These are phyloP conservation scores for Meandrina meandrites DNA, from an alignment of 92 coral and sea anemone species.

Conservation along the genomic window DNA sequence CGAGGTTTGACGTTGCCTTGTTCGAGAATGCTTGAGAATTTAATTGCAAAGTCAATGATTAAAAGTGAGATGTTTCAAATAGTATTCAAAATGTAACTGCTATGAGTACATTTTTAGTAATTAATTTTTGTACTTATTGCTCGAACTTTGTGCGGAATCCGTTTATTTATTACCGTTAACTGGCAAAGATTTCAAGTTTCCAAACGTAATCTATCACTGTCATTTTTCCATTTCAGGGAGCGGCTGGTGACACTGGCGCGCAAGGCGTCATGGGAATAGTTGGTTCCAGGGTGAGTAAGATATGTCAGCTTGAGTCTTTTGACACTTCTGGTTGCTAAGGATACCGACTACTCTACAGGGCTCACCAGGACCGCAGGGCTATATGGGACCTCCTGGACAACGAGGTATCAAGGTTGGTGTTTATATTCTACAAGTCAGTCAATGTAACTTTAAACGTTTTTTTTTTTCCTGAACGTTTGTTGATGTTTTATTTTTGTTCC, in stretches of 20 bases:
- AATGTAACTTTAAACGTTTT: too few species aligned
- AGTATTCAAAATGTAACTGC: too few species aligned
- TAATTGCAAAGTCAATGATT: too few species aligned
- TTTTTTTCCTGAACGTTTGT: neutral
- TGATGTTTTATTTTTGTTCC: neutral
- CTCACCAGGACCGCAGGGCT: conserved; percentile 12
- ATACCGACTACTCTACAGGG: conserved; percentile 1
- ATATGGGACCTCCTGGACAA: conserved; percentile 28
- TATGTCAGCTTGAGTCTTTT: neutral
- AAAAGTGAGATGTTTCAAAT: too few species aligned
- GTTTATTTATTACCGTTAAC: neutral
- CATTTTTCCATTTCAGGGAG: neutral
- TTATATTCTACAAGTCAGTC: neutral
- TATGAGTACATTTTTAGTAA: too few species aligned
- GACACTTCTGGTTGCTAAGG: neutral
- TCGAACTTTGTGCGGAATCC: too few species aligned
- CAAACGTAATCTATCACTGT: neutral
- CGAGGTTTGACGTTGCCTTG: too few species aligned
- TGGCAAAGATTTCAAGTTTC: neutral
- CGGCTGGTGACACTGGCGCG: conserved; percentile 23
- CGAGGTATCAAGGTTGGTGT: conserved; percentile 20
- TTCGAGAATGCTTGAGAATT: too few species aligned
- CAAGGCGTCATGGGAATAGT: conserved; percentile 15
- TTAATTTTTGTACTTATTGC: too few species aligned
- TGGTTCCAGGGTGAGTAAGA: conserved; percentile 24